phyloP scores from a whole-genome alignment of 2,888 invertebrate genomes.

The Microdon myrmicae region DNA sequence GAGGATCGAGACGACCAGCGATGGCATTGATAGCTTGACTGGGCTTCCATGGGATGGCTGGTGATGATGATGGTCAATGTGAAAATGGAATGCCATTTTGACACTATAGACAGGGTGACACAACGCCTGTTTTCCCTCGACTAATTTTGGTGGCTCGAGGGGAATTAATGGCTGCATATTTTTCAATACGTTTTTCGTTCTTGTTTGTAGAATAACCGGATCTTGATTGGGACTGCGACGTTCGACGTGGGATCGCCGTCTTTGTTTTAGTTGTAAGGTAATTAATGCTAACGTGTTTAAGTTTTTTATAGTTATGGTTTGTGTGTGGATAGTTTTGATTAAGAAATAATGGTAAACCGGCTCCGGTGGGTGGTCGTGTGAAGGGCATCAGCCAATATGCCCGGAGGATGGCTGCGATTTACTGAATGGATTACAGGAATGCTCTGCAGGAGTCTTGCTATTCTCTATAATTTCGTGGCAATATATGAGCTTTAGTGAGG shows the following conservation, averaged over 20 bases:
- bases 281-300: conserved; percentile 42
- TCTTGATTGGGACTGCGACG: background rate
- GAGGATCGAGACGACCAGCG: too few relatives aligned
- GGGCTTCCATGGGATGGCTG: conserved; percentile 4
- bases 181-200: too few relatives aligned
- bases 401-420: too few relatives aligned
- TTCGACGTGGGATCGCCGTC: background rate
- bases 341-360: conserved; percentile 44
- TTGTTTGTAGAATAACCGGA: conserved; percentile 9
- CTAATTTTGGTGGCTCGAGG: too few relatives aligned
- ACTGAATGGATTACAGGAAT: too few relatives aligned
- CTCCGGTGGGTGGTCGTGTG: conserved; percentile 44
- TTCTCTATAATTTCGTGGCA: conserved; percentile 4
- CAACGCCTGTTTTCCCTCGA: conserved; percentile 51
- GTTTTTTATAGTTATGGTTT: conserved; percentile 43
- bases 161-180: too few relatives aligned
- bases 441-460: background rate
- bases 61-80: conserved; percentile 46
- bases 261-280: conserved; percentile 29
- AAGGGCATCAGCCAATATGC: too few relatives aligned
- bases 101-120: conserved; percentile 48
- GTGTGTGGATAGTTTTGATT: conserved; percentile 40
- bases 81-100: conserved; percentile 50
- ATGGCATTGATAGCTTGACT: too few relatives aligned
- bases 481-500: too few relatives aligned